Percentiles rank a stretch among this genome's conserved stretches.
Evolutionary conservation across 2,888 invertebrate species (phyloP).

Genomic region (Nemotelus nigrinus): DNA sequence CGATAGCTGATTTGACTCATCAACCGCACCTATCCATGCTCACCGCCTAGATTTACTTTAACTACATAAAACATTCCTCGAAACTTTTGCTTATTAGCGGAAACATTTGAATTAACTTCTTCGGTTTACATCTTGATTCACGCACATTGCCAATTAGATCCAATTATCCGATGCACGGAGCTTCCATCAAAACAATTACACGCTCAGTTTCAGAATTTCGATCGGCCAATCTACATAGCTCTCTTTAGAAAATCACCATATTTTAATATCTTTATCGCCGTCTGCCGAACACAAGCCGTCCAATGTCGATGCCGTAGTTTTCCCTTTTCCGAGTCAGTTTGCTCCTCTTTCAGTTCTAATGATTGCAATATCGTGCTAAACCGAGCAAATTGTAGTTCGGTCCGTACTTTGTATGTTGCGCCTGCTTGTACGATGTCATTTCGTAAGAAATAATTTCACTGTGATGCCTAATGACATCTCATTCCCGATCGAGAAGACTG

Average conservation of each 20-base stretch:
- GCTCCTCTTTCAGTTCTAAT: background rate
- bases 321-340: background rate
- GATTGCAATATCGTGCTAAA: constrained; percentile 10
- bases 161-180: constrained; percentile 34
- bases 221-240: constrained; percentile 39
- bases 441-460: constrained; percentile 35
- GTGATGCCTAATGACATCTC: constrained; percentile 34
- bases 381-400: constrained; percentile 15
- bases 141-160: constrained; percentile 38
- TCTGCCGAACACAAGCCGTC: background rate
- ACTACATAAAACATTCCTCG: too few species aligned
- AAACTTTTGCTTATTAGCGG: too few species aligned
- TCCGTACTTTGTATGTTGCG: too few species aligned
- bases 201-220: constrained; percentile 31
- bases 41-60: too few species aligned
- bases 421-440: constrained; percentile 30
- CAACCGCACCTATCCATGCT: too few species aligned
- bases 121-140: background rate
- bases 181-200: constrained; percentile 39
- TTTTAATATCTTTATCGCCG: constrained; percentile 37
- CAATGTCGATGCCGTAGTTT: background rate
- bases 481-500: background rate
- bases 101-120: background rate
- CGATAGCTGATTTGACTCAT: too few species aligned
- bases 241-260: constrained; percentile 27